Percentiles rank a stretch among this genome's conserved stretches.
phyloP scores from a whole-genome alignment of 2,113 vertebrate genomes.

The Muntiacus reevesi region DNA sequence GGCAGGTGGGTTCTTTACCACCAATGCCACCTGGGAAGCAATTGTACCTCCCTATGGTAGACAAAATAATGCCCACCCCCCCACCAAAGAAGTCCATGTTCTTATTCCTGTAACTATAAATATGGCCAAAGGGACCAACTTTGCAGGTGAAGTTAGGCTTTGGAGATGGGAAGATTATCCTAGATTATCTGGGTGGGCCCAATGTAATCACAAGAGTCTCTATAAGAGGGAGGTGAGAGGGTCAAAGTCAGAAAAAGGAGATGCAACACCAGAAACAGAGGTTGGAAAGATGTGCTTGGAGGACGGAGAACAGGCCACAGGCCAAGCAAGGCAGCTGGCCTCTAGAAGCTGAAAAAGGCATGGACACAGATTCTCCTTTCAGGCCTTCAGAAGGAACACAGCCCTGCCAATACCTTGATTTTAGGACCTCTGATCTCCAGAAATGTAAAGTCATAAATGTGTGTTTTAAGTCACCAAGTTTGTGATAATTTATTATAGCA shows the following conservation, averaged over 20 bases:
- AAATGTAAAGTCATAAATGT: background rate
- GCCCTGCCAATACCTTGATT: background rate
- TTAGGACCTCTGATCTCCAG: background rate
- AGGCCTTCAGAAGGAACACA: background rate
- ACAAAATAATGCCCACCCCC: background rate
- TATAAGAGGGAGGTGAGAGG: background rate
- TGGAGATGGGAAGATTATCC: background rate
- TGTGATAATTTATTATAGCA: background rate
- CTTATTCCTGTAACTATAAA: background rate
- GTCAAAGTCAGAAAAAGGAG: background rate
- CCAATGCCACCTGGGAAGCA: background rate
- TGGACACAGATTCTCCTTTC: background rate
- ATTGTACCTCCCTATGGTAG: background rate
- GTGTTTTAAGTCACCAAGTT: background rate
- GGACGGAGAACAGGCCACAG: background rate
- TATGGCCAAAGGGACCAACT: background rate
- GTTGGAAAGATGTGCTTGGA: background rate
- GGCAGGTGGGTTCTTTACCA: background rate
- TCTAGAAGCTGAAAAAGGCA: background rate
- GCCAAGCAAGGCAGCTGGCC: background rate
- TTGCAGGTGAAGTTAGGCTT: background rate
- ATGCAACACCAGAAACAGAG: background rate
- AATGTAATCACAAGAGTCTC: background rate
- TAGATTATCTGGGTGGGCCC: background rate
- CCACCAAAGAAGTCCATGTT: background rate